phyloP scores from a whole-genome alignment of 2,797 vertebrate species.

The Spizella passerina region DNA sequence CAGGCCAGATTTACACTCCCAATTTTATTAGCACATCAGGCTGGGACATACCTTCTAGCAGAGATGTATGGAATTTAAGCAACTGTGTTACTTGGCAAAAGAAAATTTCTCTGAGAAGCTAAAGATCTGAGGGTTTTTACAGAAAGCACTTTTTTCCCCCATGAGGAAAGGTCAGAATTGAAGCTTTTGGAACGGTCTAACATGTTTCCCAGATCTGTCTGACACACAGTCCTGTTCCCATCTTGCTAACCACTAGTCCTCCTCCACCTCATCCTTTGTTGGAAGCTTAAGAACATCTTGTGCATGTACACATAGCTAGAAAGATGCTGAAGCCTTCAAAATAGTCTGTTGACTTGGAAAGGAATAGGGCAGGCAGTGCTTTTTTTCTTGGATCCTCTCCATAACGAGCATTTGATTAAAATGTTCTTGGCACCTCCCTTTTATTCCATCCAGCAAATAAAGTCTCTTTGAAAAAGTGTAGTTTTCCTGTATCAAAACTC shows the following conservation, averaged over 20 bases:
- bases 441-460: constrained; percentile 28
- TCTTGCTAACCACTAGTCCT: not conserved
- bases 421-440: constrained; percentile 32
- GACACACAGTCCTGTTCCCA: not conserved
- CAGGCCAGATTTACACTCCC: constrained; percentile 34
- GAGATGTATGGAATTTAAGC: constrained; percentile 9
- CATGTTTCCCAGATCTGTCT: constrained; percentile 20
- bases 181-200: not conserved
- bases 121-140: constrained; percentile 37
- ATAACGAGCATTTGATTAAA: constrained; percentile 54
- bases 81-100: constrained; percentile 52
- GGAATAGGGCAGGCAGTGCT: not conserved
- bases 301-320: not conserved
- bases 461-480: not conserved
- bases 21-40: not conserved
- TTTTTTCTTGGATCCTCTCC: constrained; percentile 33
- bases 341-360: constrained; percentile 26
- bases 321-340: constrained; percentile 31
- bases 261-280: not conserved
- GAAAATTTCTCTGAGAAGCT: constrained; percentile 10
- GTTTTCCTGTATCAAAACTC: not conserved
- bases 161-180: constrained; percentile 10
- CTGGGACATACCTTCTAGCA: constrained; percentile 52
- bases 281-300: constrained; percentile 34
- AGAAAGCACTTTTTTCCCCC: not conserved